phyloP scores from a whole-genome alignment of 2,797 vertebrate species.

The Eutrigla gurnardus region DNA sequence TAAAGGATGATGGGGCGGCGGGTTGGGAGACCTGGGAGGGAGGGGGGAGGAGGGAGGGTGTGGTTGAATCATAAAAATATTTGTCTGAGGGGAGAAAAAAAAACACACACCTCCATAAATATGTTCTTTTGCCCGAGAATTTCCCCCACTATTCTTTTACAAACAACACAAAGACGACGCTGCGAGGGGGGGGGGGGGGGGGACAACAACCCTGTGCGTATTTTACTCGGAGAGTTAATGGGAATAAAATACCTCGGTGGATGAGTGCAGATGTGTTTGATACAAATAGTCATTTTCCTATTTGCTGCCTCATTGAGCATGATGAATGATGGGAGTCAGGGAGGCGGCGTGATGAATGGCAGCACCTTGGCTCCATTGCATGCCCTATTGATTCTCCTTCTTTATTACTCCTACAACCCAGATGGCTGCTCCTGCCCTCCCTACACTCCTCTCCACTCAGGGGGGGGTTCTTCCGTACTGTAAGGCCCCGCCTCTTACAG shows the following conservation, averaged over 20 bases:
- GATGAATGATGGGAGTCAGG: conserved; percentile 99
- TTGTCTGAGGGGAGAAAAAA: conserved; percentile 76
- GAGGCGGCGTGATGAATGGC: conserved; percentile 99
- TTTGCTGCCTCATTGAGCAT: conserved; percentile 99
- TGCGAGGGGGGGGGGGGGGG: conserved; percentile 25
- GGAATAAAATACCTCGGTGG: conserved; percentile 99
- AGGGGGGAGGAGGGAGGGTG: not conserved
- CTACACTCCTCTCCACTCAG: conserved; percentile 69
- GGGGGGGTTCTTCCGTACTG: conserved; percentile 62
- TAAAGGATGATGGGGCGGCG: conserved; percentile 72
- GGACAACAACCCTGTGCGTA: conserved; percentile 96
- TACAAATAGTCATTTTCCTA: conserved; percentile 99
- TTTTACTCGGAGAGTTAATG: conserved; percentile 99
- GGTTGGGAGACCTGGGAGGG: conserved; percentile 62
- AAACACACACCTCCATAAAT: conserved; percentile 76
- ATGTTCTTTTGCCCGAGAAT: conserved; percentile 85
- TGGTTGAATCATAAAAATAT: conserved; percentile 69
- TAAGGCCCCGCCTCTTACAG: conserved; percentile 63
- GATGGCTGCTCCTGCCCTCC: conserved; percentile 94
- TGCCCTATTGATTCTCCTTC: conserved; percentile 99
- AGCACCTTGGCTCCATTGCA: conserved; percentile 99
- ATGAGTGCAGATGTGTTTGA: conserved; percentile 99
- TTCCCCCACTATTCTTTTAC: conserved; percentile 90
- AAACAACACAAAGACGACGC: conserved; percentile 80
- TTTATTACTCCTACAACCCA: conserved; percentile 99